Base-by-base conservation (phyloP, 2,888 invertebrate genomes). In the Abrostola tripartita region DNA sequence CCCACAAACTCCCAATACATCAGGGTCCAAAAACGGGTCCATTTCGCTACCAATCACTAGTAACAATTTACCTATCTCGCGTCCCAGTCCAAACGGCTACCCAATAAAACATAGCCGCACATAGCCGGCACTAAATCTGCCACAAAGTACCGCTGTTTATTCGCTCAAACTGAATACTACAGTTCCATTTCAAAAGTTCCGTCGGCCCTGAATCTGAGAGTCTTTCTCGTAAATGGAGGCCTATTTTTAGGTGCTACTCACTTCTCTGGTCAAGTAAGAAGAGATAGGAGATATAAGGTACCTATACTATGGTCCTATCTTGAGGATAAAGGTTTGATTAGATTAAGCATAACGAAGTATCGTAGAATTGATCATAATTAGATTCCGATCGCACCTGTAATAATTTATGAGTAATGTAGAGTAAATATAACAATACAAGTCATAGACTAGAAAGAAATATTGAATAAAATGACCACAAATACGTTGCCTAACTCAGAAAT, bases 211-310 rank as follows among this genome's bases (percentile, higher is more conserved):
- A 64, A 68, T 63, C 65, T 67, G 47, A 76, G 78, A 75, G 78
- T 68, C 74, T 81, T 82, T 85, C 79, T 73, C 78, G 77, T 84
- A 84, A 88, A 88, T 82, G 84, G 81, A 78, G 81, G 75, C 83
- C 86, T 88, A 89, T 88, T 89, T 90, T 89, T 84, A 87, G 81
- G 58, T 36, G 9, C 37, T 44, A 49, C 50, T 47, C 47, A 41
- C n/a, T 60, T 55, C 49, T 55, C 41, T 53, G 5, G 37, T 10
- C 7, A 6, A 14, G 40, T 10, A 5, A 49, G 11, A 42, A 37
- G 35, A 73, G 47, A 2, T 6, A 9, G 37, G 6, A n/a, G 50
- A 40, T 9, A 7, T 9, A n/a, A n/a, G 24, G n/a, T n/a, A n/a
- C n/a, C n/a, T n/a, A n/a, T n/a, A n/a, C n/a, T 0, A 6, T 55